Base-by-base conservation (phyloP, 2,797 vertebrate genomes). In the Artibeus lituratus region DNA sequence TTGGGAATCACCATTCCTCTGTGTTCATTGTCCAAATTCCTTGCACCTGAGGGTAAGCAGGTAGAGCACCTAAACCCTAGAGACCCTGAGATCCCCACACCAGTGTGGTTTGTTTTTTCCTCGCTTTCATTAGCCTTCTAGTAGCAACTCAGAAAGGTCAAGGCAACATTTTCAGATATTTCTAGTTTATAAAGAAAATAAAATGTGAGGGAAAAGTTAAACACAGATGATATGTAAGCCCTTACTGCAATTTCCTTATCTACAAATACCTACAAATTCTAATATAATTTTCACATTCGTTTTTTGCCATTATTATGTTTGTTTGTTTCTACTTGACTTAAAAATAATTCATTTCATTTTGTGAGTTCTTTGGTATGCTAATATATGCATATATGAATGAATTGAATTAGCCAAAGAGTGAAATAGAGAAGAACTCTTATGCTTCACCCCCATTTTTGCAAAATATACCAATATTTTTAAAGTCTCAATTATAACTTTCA, bases 391-490 rank as follows among this genome's bases (percentile, higher is more conserved):
- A 37, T 29, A 32, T 24, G 72, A 82, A 39, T 59, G 47, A 73
- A 90, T 72, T 72, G 55, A 95, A 73, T 72, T 44, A 72, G 14
- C 29, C 16, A 57, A 29, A 42, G n/a, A 47, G 62, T 81, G n/a
- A 90, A 87, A n/a, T 47, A 37, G 19, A 62, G 74, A 47, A 87
- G 87, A 83, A 73, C 0, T 90, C 29, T 2, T 53, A 26, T 47
- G 35, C 18, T 49, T n/a, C 22, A 14, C 29, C n/a, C 6, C 14
- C 14, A 1, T 10, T 51, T 81, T 69, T 15, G 49, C 7, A 69
- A 77, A 70, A 29, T 85, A 42, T 62, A 53, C 53, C 15, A 77
- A 53, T 85, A n/a, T 90, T 95, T 85, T 88, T 26, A 86, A 94
- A 84, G 19, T 90, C 39, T 81, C 47, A 92, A 47, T n/a, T n/a